Evolutionary conservation across 2,113 vertebrate genomes (phyloP), one percentile per base, ranked within the genome.

Genomic region (Trachemys scripta): DNA sequence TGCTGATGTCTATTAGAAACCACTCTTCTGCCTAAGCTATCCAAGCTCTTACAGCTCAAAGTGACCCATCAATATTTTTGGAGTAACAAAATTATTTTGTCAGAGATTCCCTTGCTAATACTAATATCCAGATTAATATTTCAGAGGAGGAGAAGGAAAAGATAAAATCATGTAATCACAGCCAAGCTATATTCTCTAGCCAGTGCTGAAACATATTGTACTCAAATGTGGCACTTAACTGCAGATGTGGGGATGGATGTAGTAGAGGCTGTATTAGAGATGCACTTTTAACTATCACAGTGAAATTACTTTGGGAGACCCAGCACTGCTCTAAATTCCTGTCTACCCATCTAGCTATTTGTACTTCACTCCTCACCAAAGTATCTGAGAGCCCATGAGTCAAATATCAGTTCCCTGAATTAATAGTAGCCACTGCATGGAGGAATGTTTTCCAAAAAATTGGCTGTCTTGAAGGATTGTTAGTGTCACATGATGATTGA

Each of bases 21-120:
- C 27, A 88, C 59, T 90, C 80, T 83, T 92, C 92, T 89, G 12
- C 54, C 76, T 96, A 17, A 59, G 86, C 95, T 97, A 96, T 95
- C 90, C 89, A 95, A 75, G 57, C 82, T 75, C 82, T 82, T 92
- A 24, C 47, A 78, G 91, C 95, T 49, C 84, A 88, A 79, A 79
- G 65, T 90, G 85, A 22, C 38, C 69, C 59, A 56, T 96, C 88
- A 95, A 83, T 95, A 92, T 97, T 96, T 97, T 91, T 96, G 89
- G 91, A 94, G 54, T 80, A 89, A n/a, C 0, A 78, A 14, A 27
- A 0, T 81, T 94, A 95, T 89, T 95, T 97, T 95, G 75, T 86
- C 91, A 94, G 75, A 92, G 90, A 50, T 96, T 38, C 65, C 90
- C 79, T 78, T 8, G 42, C 22, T 78, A 78, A 14, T 93, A 72